Base-by-base conservation (phyloP, 2,113 vertebrate species). In the Cyanoderma ruficeps region DNA sequence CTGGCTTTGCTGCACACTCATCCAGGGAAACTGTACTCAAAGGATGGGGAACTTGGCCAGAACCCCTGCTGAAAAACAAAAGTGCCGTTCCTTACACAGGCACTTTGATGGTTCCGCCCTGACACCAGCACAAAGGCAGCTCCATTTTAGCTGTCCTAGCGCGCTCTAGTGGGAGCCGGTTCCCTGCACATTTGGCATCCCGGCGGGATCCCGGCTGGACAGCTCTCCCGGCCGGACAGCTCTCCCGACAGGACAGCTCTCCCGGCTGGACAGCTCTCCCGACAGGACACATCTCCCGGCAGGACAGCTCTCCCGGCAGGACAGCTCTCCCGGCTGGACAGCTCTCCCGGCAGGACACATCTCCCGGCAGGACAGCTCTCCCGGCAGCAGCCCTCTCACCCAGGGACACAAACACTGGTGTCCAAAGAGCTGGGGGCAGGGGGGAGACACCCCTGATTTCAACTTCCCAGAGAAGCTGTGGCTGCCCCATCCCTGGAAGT, bases 81-180 rank as follows among this genome's bases (percentile, higher is more conserved):
- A 63, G 55, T 53, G 68, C n/a, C 31, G 10, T 6, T 55, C 55
- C 77, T 39, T 10, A n/a, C 39, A 11, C 0, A 42, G 39, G 68
- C 37, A 9, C 37, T 70, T 39, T 13, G 55, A 39, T 11, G 47
- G 67, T 23, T 77, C 50, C 64, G 22, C 28, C 31, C 18, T 0
- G 61, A 30, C 5, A 28, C 35, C 89, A 35, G 75, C n/a, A 42
- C 76, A 28, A 69, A 93, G 35, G 12, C 52, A 39, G 39, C 11
- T 23, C 71, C 65, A 63, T 95, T 60, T 30, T 0, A 92, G 13
- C 83, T 82, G 69, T 52, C 95, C 77, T 81, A 96, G 96, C 93
- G 87, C 91, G 8, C 95, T 37, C 96, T 97, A 92, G 96, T 65
- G 96, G 96, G 83, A 91, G 74, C n/a, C 13, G 0, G 3, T 5